Evolutionary conservation across 2,797 vertebrate genomes (phyloP).

Genomic region (Macropodus opercularis): DNA sequence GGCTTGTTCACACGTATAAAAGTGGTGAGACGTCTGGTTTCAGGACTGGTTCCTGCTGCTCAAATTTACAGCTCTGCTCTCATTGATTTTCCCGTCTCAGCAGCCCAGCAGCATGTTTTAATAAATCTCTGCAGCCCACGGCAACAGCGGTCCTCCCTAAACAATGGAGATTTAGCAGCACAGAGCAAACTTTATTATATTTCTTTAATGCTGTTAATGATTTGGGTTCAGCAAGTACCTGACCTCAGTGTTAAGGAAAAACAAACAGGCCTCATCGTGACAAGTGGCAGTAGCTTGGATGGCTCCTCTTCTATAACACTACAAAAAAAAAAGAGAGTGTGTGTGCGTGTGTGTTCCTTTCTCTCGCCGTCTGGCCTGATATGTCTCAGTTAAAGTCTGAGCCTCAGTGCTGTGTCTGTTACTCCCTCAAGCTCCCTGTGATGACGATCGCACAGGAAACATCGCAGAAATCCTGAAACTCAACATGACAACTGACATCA

Average conservation of each 20-base stretch:
- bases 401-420: slow-evolving; percentile 15
- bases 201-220: slow-evolving; percentile 34
- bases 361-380: not conserved
- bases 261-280: slow-evolving; percentile 1
- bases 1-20: slow-evolving; percentile 50
- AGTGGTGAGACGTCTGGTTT: slow-evolving; percentile 43
- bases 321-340: too few relatives aligned
- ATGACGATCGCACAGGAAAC: slow-evolving; percentile 20
- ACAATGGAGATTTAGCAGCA: slow-evolving; percentile 39
- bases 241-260: not conserved
- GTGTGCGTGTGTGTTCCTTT: slow-evolving; percentile 1
- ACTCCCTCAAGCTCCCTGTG: slow-evolving; percentile 12
- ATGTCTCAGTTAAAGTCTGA: slow-evolving; percentile 7
- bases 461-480: slow-evolving; percentile 24
- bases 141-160: slow-evolving; percentile 48
- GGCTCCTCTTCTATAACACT: too few relatives aligned
- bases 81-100: slow-evolving; percentile 69
- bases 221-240: not conserved
- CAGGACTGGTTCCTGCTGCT: slow-evolving; percentile 39
- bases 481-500: slow-evolving; percentile 26
- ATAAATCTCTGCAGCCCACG: slow-evolving; percentile 71
- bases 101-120: slow-evolving; percentile 50
- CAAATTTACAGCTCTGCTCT: slow-evolving; percentile 67
- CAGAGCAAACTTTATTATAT: slow-evolving; percentile 42
- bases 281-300: too few relatives aligned